These are phyloP conservation scores for Cosmorhoe ocellata DNA, from an alignment of 2,888 invertebrate species.

Conservation along the genomic window DNA sequence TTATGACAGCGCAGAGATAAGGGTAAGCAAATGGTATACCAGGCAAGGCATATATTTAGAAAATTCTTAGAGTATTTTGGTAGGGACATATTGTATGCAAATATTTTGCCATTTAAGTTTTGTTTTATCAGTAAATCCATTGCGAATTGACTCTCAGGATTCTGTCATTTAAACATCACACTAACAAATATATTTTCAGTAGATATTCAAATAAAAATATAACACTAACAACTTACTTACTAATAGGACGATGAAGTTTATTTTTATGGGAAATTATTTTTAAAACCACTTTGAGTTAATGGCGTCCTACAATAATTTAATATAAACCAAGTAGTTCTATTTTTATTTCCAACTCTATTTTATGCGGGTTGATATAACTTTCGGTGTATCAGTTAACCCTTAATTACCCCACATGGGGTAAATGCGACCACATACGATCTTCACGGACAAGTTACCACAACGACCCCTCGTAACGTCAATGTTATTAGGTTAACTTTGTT, in stretches of 20 bases:
- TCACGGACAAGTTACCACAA: constrained; percentile 9
- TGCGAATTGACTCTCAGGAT: too few relatives aligned
- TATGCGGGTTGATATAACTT: constrained; percentile 17
- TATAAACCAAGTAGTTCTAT: too few relatives aligned
- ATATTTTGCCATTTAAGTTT: not conserved
- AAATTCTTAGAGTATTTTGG: not conserved
- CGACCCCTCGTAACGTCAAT: constrained; percentile 20
- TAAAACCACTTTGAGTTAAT: too few relatives aligned
- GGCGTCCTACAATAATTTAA: too few relatives aligned
- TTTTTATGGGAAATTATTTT: too few relatives aligned
- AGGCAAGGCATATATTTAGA: not conserved
- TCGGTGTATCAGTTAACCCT: constrained; percentile 19
- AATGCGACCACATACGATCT: constrained; percentile 16
- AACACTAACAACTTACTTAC: too few relatives aligned
- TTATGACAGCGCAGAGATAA: not conserved
- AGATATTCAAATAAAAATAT: too few relatives aligned
- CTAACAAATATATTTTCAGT: too few relatives aligned
- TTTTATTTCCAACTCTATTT: too few relatives aligned
- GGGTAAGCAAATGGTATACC: not conserved
- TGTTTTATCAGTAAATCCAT: too few relatives aligned
- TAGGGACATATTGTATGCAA: not conserved
- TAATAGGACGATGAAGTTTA: too few relatives aligned
- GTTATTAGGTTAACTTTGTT: constrained; percentile 10
- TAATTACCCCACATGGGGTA: constrained; percentile 22
- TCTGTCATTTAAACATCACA: too few relatives aligned